A percentile compares a stretch with the other conserved stretches of the same genome.
phyloP scores from a whole-genome alignment of 2,797 vertebrate genomes.

The Petrocephalus schoutedeni region DNA sequence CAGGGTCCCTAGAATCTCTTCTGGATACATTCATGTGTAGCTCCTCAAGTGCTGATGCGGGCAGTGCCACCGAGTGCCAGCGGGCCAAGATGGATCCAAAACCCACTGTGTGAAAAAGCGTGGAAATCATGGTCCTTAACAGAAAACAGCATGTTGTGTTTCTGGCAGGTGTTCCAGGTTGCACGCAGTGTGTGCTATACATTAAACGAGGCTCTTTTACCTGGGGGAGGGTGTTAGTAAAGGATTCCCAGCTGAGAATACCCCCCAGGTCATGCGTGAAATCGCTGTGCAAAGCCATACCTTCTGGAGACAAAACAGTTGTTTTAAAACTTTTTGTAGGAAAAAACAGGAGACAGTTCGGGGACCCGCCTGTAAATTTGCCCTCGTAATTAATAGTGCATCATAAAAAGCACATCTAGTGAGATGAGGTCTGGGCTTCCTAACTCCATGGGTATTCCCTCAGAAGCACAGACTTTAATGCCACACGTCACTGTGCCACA shows the following conservation, averaged over 20 bases:
- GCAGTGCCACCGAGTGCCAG: not conserved
- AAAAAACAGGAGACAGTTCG: not conserved
- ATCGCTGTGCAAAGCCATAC: not conserved
- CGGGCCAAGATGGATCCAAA: not conserved
- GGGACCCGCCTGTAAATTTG: not conserved
- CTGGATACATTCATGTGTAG: too few relatives aligned
- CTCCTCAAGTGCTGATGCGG: not conserved
- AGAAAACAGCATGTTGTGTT: slow-evolving; percentile 4
- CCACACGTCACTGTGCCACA: not conserved
- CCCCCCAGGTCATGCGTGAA: not conserved
- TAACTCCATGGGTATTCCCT: not conserved
- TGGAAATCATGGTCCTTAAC: not conserved
- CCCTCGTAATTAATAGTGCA: not conserved
- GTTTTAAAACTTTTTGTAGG: not conserved
- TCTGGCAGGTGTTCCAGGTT: not conserved
- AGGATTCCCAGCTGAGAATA: not conserved
- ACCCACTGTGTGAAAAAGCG: not conserved
- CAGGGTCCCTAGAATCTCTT: too few relatives aligned
- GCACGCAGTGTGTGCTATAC: not conserved
- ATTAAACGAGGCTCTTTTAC: not conserved
- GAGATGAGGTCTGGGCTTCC: not conserved
- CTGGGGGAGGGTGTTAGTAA: not conserved
- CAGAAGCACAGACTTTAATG: not conserved
- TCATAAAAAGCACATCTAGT: not conserved
- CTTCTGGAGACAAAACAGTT: not conserved